A percentile compares a stretch with the other conserved stretches of the same genome.
These are phyloP conservation scores for Epizoanthus fatuus DNA, from an alignment of 92 coral and sea anemone genomes.

Conservation along the genomic window DNA sequence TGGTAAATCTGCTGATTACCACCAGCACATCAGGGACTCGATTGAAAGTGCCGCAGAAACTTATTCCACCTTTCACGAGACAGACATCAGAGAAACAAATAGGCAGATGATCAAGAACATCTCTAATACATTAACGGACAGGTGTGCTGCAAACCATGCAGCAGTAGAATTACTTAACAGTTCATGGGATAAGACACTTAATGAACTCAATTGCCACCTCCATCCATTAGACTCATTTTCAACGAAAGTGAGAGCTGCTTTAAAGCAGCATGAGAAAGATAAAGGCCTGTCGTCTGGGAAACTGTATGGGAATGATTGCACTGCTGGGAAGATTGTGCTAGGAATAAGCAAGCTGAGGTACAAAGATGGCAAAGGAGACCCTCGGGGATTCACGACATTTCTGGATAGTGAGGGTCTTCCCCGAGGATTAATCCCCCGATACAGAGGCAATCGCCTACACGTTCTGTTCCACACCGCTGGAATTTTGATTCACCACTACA, in stretches of 20 bases:
- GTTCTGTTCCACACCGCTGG: conserved; percentile 21
- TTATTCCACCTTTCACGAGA: background rate
- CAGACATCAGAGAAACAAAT: background rate
- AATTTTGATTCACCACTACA: background rate
- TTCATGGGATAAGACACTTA: background rate
- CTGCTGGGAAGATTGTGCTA: conserved; percentile 2
- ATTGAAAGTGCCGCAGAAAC: conserved; percentile 4
- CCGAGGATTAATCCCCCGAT: background rate
- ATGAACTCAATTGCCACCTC: conserved; percentile 5
- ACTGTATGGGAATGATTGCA: background rate
- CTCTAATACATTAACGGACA: conserved; percentile 28
- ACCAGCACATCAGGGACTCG: conserved; percentile 26
- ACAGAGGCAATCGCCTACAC: conserved; percentile 10
- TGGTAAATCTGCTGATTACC: conserved; percentile 16
- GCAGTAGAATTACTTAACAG: background rate
- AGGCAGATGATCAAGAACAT: conserved; percentile 16
- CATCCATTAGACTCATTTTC: too few species aligned
- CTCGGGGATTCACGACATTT: background rate
- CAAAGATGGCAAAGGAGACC: conserved; percentile 17
- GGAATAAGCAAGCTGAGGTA: background rate
- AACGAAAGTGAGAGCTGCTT: too few species aligned
- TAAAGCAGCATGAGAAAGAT: background rate
- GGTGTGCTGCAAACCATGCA: conserved; percentile 20
- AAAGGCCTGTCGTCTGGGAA: background rate
- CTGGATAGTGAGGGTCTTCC: background rate